phyloP scores from a whole-genome alignment of 1,140 invertebrate species.

The Drosophila simulans region DNA sequence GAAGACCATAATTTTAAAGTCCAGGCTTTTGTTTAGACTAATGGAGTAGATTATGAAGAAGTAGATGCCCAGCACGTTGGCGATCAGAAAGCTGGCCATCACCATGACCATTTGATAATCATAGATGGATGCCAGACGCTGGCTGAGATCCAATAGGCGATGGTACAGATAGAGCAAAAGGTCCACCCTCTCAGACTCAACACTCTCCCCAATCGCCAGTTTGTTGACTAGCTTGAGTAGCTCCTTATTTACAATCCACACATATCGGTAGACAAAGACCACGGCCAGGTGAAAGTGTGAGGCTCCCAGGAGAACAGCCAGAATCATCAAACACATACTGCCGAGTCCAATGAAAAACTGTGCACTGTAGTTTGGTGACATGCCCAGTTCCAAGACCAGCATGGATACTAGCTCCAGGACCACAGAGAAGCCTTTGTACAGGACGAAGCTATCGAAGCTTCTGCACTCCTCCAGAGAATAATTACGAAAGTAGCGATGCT shows the following conservation, averaged over 20 bases:
- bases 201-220: background rate
- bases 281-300: conserved; percentile 38
- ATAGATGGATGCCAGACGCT: background rate
- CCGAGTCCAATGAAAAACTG: conserved; percentile 18
- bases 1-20: background rate
- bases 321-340: background rate
- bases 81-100: background rate
- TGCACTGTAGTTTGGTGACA: background rate
- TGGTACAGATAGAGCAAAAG: background rate
- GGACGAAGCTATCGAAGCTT: conserved; percentile 37
- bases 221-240: conserved; percentile 21
- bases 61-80: conserved; percentile 3
- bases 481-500: conserved; percentile 16
- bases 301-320: background rate
- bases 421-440: conserved; percentile 28
- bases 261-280: conserved; percentile 36
- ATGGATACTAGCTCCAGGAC: conserved; percentile 27
- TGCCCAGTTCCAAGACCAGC: conserved; percentile 2
- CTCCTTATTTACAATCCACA: conserved; percentile 48
- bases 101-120: conserved; percentile 4
- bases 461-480: background rate
- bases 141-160: background rate
- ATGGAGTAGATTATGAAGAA: conserved; percentile 4
- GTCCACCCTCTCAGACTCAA: background rate
- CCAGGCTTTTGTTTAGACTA: background rate